Conservation (phyloP, 2,797 vertebrate species). For the Malurus leucopterus region DNA sequence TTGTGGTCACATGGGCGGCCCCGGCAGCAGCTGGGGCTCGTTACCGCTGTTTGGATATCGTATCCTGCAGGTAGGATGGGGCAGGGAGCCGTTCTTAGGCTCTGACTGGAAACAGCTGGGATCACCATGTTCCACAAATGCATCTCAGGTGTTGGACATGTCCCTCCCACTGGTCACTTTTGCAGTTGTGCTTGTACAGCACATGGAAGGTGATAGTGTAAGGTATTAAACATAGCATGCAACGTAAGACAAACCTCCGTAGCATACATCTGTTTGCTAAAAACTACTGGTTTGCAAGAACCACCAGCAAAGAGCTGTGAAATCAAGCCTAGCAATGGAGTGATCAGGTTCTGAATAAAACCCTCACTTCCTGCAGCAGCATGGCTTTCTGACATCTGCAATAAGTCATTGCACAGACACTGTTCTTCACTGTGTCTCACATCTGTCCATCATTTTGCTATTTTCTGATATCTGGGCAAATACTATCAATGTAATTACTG, state of each 20-base stretch:
- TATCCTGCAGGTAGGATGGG: not conserved
- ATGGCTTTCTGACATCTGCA: not conserved
- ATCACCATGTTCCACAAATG: not conserved
- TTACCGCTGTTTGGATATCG: not conserved
- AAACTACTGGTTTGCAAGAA: not conserved
- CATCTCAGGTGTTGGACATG: not conserved
- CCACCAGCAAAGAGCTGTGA: not conserved
- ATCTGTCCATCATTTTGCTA: not conserved
- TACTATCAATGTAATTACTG: not conserved
- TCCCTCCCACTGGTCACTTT: not conserved
- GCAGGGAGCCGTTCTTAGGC: not conserved
- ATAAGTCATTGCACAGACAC: not conserved
- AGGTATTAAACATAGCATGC: not conserved
- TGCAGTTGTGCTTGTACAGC: not conserved
- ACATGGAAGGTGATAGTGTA: not conserved
- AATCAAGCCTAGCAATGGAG: not conserved
- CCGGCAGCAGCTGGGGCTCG: not conserved
- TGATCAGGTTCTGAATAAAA: not conserved
- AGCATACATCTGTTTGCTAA: not conserved
- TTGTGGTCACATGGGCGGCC: not conserved
- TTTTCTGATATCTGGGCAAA: not conserved
- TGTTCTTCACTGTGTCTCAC: not conserved
- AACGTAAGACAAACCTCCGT: not conserved
- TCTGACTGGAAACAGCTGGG: not conserved
- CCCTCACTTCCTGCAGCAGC: not conserved